These are phyloP conservation scores for Tenodera sinensis DNA, from an alignment of 2,888 invertebrate species.

Conservation along the genomic window DNA sequence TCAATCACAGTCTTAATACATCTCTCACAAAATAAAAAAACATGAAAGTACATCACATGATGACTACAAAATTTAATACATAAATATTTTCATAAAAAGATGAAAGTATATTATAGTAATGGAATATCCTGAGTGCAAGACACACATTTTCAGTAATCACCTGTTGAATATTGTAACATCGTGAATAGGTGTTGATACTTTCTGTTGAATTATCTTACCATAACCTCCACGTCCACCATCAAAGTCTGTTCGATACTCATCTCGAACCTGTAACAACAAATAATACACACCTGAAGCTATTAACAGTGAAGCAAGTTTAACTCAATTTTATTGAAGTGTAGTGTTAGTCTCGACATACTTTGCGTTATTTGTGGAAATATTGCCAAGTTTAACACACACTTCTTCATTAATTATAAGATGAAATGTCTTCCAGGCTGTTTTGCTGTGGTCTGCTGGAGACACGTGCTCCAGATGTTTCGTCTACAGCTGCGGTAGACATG, in stretches of 20 bases:
- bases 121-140: neutral
- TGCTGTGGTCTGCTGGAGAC: too few relatives aligned
- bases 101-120: neutral
- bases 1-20: neutral
- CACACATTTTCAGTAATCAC: neutral
- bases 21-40: neutral
- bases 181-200: conserved; percentile 52
- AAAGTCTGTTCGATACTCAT: conserved; percentile 96
- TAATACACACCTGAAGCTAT: too few relatives aligned
- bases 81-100: neutral
- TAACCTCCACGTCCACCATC: conserved; percentile 97
- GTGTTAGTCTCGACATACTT: too few relatives aligned
- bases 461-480: too few relatives aligned
- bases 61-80: neutral
- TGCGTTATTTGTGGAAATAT: too few relatives aligned
- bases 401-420: too few relatives aligned
- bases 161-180: conserved; percentile 30
- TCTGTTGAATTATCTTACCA: conserved; percentile 88
- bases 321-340: too few relatives aligned
- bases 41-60: neutral
- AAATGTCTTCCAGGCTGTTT: too few relatives aligned
- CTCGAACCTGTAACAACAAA: conserved; percentile 69
- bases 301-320: too few relatives aligned
- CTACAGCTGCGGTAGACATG: too few relatives aligned
- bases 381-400: too few relatives aligned